Percentiles rank a stretch among this genome's conserved stretches.
These are phyloP conservation scores for Melipona quadrifasciata DNA, from an alignment of 1,140 invertebrate species.

Conservation along the genomic window DNA sequence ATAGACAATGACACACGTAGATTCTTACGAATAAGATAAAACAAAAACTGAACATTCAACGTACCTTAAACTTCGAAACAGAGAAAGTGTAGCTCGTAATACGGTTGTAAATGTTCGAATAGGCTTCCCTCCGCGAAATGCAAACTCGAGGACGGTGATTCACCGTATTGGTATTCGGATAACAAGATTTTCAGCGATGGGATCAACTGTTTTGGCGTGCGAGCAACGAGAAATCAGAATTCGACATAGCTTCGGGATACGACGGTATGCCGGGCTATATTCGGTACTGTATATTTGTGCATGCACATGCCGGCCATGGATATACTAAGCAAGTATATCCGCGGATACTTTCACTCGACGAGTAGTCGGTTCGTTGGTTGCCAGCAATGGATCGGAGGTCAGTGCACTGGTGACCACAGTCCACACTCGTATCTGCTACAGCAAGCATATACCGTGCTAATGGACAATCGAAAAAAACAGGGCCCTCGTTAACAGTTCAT, in stretches of 20 bases:
- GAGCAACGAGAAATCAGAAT: conserved; percentile 54
- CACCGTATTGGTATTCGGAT: background rate
- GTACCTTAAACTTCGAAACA: background rate
- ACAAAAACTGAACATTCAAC: background rate
- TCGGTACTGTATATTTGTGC: conserved; percentile 45
- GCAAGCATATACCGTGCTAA: conserved; percentile 21
- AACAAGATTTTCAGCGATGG: background rate
- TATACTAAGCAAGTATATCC: conserved; percentile 52
- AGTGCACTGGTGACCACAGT: conserved; percentile 73
- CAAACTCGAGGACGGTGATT: background rate
- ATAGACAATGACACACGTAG: background rate
- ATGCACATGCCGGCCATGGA: conserved; percentile 50
- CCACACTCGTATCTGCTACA: conserved; percentile 54
- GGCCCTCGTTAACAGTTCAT: conserved; percentile 24
- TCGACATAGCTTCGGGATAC: conserved; percentile 39
- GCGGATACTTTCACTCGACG: conserved; percentile 71
- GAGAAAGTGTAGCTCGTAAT: background rate
- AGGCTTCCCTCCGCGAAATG: no score
- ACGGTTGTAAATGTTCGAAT: background rate
- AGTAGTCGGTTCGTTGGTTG: conserved; percentile 67
- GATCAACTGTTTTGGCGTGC: background rate
- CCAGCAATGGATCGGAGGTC: conserved; percentile 71
- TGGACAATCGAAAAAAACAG: conserved; percentile 24
- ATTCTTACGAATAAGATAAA: background rate
- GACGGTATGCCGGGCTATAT: conserved; percentile 40